Percentiles rank a stretch among this genome's conserved stretches.
These are phyloP conservation scores for Acomys russatus DNA, from an alignment of 2,797 vertebrate species.

Conservation along the genomic window DNA sequence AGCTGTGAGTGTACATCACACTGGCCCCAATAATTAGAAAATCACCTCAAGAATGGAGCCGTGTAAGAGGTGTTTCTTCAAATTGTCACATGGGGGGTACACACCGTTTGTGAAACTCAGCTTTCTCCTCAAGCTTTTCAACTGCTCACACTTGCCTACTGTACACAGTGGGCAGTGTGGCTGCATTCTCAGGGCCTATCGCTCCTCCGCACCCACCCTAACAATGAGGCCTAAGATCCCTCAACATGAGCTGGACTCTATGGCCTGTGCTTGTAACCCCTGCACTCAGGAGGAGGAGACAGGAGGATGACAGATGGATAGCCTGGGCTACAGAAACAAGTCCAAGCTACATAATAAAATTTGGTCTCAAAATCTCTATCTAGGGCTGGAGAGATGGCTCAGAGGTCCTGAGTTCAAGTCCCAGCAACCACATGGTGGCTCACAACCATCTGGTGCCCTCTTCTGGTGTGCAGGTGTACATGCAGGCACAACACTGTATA, in stretches of 20 bases:
- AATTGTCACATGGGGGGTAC: not conserved
- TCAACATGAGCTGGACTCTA: not conserved
- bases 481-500: too few species aligned
- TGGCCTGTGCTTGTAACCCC: not conserved
- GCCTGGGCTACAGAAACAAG: not conserved
- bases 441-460: too few species aligned
- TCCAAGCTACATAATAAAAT: not conserved
- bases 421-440: too few species aligned
- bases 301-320: not conserved
- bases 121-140: not conserved
- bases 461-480: too few species aligned
- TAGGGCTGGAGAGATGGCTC: too few species aligned
- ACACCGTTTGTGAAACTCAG: not conserved
- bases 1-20: conserved; percentile 76
- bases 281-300: not conserved
- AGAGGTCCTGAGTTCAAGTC: too few species aligned
- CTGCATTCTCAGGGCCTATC: not conserved
- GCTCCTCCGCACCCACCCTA: not conserved
- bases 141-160: not conserved
- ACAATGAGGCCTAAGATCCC: not conserved
- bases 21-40: not conserved
- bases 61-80: not conserved
- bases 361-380: not conserved
- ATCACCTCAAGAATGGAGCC: not conserved
- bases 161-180: not conserved